These are phyloP conservation scores for Aphelocoma coerulescens DNA, from an alignment of 2,113 vertebrate species.

Conservation along the genomic window DNA sequence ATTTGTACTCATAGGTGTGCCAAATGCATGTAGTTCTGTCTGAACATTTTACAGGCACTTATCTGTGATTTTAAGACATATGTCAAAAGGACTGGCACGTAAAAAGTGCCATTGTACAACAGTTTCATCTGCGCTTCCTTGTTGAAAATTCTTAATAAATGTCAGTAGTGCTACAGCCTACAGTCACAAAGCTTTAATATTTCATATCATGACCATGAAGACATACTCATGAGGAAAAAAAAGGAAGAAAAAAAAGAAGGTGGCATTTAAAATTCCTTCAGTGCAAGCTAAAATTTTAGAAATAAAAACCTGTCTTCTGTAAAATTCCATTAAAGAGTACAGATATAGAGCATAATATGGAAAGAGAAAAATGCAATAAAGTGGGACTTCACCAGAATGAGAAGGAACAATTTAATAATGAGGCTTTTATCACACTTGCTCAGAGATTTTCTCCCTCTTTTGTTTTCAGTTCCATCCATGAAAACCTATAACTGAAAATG, in stretches of 20 bases:
- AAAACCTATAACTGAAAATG: not conserved
- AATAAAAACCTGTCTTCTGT: not conserved
- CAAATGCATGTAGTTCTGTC: not conserved
- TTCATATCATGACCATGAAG: not conserved
- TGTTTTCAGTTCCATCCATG: conserved; percentile 22
- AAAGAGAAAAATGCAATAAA: not conserved
- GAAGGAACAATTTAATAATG: not conserved
- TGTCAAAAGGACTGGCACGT: not conserved
- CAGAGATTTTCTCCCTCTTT: not conserved
- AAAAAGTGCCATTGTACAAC: not conserved
- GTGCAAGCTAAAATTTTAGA: not conserved
- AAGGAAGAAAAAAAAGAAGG: rapidly evolving
- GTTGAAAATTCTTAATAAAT: not conserved
- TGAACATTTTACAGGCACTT: not conserved
- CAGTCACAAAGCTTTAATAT: not conserved
- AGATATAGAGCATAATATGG: not conserved
- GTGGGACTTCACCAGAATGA: not conserved
- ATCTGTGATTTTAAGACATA: not conserved
- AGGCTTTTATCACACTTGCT: not conserved
- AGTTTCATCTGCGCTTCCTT: not conserved
- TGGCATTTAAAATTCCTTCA: not conserved
- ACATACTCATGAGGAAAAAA: not conserved
- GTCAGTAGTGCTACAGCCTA: not conserved
- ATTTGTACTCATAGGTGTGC: not conserved
- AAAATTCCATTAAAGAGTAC: not conserved